Evolutionary conservation across 2,888 invertebrate species (phyloP).

Genomic region (Callimorpha dominula): DNA sequence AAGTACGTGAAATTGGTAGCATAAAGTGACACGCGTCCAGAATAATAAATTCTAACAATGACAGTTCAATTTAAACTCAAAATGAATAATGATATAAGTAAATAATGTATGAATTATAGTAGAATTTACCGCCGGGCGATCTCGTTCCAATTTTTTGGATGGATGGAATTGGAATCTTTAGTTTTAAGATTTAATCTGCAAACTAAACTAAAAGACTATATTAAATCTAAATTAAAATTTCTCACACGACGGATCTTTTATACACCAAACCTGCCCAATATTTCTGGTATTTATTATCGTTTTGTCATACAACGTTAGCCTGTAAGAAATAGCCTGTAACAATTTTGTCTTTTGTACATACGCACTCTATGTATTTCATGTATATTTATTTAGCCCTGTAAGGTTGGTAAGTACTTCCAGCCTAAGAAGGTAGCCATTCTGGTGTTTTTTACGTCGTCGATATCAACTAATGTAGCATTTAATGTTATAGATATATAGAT

Average conservation of each 20-base stretch:
- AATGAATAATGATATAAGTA: no score
- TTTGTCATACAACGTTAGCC: no score
- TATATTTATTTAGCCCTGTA: background rate
- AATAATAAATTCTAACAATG: no score
- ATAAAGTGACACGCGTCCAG: no score
- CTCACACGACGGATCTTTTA: background rate
- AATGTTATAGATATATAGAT: background rate
- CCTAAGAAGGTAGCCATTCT: background rate
- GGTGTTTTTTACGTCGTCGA: background rate
- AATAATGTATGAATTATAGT: no score
- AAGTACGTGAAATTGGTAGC: no score
- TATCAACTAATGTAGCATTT: background rate
- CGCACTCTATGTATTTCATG: no score
- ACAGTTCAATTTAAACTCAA: no score
- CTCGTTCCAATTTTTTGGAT: no score
- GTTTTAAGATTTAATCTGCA: conserved; percentile 13
- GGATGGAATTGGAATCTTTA: no score
- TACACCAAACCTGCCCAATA: background rate
- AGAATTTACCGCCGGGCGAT: background rate
- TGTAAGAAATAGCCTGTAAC: no score
- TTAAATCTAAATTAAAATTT: background rate
- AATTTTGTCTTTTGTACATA: no score
- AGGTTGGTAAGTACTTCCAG: background rate
- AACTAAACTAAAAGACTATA: background rate
- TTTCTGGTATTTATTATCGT: background rate